Conservation (phyloP, 2,113 vertebrate genomes). For the Microtus pennsylvanicus region DNA sequence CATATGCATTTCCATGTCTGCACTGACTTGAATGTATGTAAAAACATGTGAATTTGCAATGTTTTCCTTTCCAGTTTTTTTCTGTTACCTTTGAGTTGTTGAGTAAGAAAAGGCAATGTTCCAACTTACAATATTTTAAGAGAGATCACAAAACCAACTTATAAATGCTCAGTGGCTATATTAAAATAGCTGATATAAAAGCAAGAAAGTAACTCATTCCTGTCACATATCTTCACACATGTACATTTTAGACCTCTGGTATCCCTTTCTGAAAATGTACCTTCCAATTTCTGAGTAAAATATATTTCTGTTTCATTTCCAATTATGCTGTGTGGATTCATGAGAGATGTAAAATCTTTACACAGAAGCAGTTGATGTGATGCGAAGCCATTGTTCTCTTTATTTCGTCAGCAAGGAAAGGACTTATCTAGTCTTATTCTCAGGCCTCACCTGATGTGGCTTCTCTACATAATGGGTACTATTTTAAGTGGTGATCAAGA, state of each 20-base stretch:
- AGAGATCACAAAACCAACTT: constrained; percentile 31
- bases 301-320: background rate
- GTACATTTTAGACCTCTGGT: background rate
- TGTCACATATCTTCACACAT: background rate
- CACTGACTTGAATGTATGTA: background rate
- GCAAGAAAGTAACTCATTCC: background rate
- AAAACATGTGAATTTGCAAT: constrained; percentile 9
- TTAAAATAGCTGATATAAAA: constrained; percentile 28
- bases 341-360: background rate
- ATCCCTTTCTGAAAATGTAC: background rate
- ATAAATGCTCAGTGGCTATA: background rate
- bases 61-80: constrained; percentile 32
- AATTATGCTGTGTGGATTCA: background rate
- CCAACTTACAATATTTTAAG: background rate
- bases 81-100: background rate
- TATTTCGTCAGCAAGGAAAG: too few relatives aligned
- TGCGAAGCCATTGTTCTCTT: background rate
- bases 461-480: background rate
- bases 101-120: background rate
- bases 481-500: background rate
- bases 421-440: background rate
- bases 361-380: background rate
- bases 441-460: background rate
- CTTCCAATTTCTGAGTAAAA: constrained; percentile 21
- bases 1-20: background rate